Evolutionary conservation across 2,113 vertebrate genomes (phyloP).

Genomic region (Rhabdornis inornatus): DNA sequence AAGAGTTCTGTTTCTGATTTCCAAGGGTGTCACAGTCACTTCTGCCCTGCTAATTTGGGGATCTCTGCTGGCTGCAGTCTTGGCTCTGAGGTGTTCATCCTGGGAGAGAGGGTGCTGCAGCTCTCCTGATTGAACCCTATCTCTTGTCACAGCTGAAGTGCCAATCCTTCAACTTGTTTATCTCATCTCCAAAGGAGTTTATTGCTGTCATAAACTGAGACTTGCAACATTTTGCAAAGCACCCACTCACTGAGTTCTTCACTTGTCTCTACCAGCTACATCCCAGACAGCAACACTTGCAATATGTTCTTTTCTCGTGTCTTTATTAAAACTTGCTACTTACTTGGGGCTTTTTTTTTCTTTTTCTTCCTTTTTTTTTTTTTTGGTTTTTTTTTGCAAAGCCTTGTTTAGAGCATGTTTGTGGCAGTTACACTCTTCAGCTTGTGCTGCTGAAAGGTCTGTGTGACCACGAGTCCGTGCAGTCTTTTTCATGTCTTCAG

Average conservation of each 20-base stretch:
- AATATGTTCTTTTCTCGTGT: conserved; percentile 33
- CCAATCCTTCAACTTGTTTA: conserved; percentile 24
- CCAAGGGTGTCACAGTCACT: neutral
- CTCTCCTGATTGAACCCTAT: neutral
- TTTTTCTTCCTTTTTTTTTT: too few species aligned
- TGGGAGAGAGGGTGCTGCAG: neutral
- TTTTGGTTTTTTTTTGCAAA: neutral
- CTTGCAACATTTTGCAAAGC: conserved; percentile 43
- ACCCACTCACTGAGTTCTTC: conserved; percentile 40
- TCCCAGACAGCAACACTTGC: conserved; percentile 35
- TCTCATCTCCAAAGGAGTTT: conserved; percentile 35
- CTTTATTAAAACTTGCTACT: conserved; percentile 25
- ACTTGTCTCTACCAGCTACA: conserved; percentile 1
- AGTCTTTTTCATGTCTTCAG: neutral
- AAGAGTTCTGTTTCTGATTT: neutral
- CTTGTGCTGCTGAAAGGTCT: neutral
- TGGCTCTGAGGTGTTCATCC: neutral
- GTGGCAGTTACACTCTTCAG: neutral
- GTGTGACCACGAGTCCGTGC: neutral
- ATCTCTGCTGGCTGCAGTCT: neutral
- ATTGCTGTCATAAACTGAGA: conserved; percentile 35
- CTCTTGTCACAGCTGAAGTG: conserved; percentile 34
- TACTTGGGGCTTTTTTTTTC: neutral
- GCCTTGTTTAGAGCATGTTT: neutral
- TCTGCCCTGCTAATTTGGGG: neutral